Conservation (phyloP, 2,797 vertebrate genomes). For the Phataginus tetradactyla region DNA sequence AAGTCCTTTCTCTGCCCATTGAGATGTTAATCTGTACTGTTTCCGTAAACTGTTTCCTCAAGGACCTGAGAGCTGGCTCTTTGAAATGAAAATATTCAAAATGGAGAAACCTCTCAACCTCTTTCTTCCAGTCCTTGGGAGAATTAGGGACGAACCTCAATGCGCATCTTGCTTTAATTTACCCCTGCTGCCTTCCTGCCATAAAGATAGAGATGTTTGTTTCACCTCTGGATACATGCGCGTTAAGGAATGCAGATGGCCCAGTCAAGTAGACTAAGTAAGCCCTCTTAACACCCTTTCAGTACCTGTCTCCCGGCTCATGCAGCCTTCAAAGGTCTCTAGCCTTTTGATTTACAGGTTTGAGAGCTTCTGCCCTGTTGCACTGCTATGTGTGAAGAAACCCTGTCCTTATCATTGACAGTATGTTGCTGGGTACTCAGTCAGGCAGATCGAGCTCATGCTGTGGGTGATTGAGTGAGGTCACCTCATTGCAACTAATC, state of each 20-base stretch:
- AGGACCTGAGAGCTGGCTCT: neutral
- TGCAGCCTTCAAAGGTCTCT: neutral
- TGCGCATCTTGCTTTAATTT: neutral
- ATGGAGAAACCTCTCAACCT: neutral
- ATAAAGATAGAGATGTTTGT: neutral
- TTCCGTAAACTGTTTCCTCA: neutral
- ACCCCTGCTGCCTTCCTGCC: neutral
- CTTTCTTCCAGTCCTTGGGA: neutral
- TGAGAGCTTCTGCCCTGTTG: neutral
- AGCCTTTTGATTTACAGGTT: neutral
- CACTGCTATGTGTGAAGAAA: neutral
- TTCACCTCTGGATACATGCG: neutral
- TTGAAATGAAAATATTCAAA: neutral
- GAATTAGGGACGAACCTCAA: neutral
- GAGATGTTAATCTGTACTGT: neutral
- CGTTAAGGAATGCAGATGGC: neutral
- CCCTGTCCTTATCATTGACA: neutral
- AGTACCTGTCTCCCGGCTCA: accelerated
- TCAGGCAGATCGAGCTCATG: neutral
- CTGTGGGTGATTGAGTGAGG: neutral
- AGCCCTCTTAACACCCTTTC: accelerated
- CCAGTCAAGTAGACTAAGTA: no score
- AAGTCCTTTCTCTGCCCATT: neutral
- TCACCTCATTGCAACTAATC: neutral
- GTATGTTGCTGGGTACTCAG: neutral